phyloP scores from a whole-genome alignment of 2,888 invertebrate species.

The Orchesella flavescens region DNA sequence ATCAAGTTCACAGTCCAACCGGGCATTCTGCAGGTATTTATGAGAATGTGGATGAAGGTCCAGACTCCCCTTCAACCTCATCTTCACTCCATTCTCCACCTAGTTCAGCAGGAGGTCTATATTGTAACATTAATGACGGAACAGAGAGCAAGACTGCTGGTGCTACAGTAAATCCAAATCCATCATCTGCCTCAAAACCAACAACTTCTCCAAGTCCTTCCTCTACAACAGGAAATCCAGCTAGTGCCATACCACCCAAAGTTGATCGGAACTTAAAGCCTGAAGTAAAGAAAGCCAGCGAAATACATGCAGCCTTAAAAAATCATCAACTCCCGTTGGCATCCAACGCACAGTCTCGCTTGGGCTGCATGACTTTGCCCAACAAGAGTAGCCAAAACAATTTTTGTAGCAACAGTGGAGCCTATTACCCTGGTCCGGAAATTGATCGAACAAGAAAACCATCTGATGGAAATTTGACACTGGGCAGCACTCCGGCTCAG shows the following conservation, averaged over 20 bases:
- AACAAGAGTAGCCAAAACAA: constrained; percentile 62
- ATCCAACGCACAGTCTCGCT: constrained; percentile 39
- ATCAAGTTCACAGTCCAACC: background rate
- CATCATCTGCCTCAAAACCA: constrained; percentile 18
- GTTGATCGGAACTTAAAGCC: constrained; percentile 71
- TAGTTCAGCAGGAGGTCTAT: constrained; percentile 67
- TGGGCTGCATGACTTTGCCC: constrained; percentile 69
- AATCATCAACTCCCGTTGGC: constrained; percentile 3
- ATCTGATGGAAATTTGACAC: constrained; percentile 54
- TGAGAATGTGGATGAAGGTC: constrained; percentile 69
- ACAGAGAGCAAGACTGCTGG: constrained; percentile 53
- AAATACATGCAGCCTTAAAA: constrained; percentile 40
- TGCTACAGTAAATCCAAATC: constrained; percentile 50
- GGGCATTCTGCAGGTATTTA: constrained; percentile 56
- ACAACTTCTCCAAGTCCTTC: constrained; percentile 48
- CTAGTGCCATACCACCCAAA: constrained; percentile 68
- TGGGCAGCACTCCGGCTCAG: constrained; percentile 71
- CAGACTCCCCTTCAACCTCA: constrained; percentile 68
- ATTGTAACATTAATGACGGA: constrained; percentile 63
- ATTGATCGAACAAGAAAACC: constrained; percentile 68
- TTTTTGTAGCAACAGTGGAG: constrained; percentile 20
- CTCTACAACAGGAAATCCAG: constrained; percentile 20
- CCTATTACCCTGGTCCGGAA: constrained; percentile 60
- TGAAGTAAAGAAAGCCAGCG: constrained; percentile 61
- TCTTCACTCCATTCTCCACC: constrained; percentile 71